Evolutionary conservation across 1,140 invertebrate genomes (phyloP).

Genomic region (Amphibalanus amphitrite): DNA sequence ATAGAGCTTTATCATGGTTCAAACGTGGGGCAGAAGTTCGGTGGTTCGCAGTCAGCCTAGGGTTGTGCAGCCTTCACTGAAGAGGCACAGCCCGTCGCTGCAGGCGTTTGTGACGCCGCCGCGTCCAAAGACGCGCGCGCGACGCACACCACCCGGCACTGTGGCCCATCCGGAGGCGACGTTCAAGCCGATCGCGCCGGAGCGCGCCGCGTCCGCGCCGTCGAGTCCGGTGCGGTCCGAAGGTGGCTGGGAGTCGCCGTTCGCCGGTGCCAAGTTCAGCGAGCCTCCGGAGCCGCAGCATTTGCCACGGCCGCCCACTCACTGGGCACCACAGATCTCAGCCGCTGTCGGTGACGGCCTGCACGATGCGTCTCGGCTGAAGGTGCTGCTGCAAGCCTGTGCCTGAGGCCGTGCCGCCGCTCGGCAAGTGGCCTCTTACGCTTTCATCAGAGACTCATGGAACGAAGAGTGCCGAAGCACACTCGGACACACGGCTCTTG

Average conservation of each 20-base stretch:
- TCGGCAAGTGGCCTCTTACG: background rate
- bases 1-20: background rate
- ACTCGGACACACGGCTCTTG: no score
- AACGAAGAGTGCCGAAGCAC: no score
- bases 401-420: background rate
- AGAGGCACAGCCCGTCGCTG: background rate
- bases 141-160: background rate
- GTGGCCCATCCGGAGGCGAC: background rate
- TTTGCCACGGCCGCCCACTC: background rate
- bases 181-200: conserved; percentile 1
- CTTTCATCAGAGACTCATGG: no score
- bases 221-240: background rate
- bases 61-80: background rate
- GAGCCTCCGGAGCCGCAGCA: background rate
- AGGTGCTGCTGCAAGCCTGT: background rate
- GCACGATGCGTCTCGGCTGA: background rate
- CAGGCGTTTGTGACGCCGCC: background rate
- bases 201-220: background rate
- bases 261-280: conserved; percentile 2
- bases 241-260: background rate
- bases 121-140: background rate
- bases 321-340: background rate
- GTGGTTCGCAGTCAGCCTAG: background rate
- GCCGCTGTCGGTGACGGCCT: background rate
- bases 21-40: background rate